Evolutionary conservation across 1,140 invertebrate species (phyloP).

Genomic region (Calosoma granatense): DNA sequence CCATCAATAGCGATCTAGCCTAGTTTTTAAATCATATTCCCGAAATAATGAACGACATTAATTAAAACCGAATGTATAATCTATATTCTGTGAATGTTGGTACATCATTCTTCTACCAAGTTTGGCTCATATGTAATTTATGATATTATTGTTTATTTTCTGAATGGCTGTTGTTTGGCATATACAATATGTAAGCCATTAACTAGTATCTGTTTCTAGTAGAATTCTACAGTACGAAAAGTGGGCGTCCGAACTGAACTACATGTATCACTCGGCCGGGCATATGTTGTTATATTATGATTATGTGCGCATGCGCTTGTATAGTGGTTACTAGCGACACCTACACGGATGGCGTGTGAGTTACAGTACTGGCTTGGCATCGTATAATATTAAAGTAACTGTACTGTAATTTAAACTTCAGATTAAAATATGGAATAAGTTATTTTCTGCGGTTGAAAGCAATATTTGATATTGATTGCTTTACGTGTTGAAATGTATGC

Average conservation of each 20-base stretch:
- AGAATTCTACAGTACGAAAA: neutral
- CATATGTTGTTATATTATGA: no score
- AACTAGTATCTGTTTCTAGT: neutral
- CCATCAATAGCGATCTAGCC: no score
- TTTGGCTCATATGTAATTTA: neutral
- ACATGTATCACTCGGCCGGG: neutral
- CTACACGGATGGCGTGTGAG: neutral
- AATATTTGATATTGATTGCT: neutral
- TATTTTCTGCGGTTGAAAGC: neutral
- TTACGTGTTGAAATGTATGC: neutral
- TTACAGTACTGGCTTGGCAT: neutral
- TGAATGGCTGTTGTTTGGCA: neutral
- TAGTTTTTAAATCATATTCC: no score
- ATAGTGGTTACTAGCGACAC: neutral
- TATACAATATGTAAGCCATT: neutral
- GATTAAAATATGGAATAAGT: neutral
- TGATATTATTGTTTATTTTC: neutral
- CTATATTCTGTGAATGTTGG: no score
- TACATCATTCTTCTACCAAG: neutral
- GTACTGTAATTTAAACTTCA: neutral
- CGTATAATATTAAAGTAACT: neutral
- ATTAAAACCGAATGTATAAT: no score
- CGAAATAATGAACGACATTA: no score
- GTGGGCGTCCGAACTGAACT: neutral
- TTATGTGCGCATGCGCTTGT: no score